A percentile compares a stretch with the other conserved stretches of the same genome.
Conservation (phyloP, 1,140 invertebrate genomes). For the Eriocheir sinensis region DNA sequence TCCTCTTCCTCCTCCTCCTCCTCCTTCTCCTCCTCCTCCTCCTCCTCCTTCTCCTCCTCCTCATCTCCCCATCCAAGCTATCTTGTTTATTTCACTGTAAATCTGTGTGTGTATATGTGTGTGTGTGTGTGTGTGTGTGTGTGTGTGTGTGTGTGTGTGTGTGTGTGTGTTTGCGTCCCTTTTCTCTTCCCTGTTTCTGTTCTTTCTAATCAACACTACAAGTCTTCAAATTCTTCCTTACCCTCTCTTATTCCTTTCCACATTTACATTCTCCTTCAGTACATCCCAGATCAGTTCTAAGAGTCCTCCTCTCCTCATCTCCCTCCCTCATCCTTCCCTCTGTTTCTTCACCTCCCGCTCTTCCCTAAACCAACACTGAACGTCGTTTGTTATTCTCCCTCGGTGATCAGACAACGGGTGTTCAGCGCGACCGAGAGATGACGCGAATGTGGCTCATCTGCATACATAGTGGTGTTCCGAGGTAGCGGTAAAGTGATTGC, state of each 20-base stretch:
- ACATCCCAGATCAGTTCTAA: too few relatives aligned
- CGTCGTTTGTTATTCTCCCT: background rate
- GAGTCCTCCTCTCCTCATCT: background rate
- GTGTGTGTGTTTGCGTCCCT: background rate
- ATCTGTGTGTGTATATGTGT: background rate
- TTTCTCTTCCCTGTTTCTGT: background rate
- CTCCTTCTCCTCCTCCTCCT: slow-evolving; percentile 17
- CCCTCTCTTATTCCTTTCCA: background rate
- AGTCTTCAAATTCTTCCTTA: background rate
- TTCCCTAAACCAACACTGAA: background rate
- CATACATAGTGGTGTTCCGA: slow-evolving; percentile 24
- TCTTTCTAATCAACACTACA: background rate
- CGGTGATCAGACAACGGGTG: background rate
- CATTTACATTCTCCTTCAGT: background rate
- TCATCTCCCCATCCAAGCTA: background rate
- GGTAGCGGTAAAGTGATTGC: background rate
- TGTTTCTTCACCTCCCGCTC: background rate
- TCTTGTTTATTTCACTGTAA: too few relatives aligned
- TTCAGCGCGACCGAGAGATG: background rate
- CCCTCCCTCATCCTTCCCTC: background rate
- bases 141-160: background rate
- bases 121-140: background rate
- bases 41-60: slow-evolving; percentile 18
- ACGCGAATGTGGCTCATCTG: background rate
- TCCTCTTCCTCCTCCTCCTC: background rate